Evolutionary conservation across 2,113 vertebrate genomes (phyloP), one percentile per base, ranked within the genome.

Genomic region (Opisthocomus hoazin): DNA sequence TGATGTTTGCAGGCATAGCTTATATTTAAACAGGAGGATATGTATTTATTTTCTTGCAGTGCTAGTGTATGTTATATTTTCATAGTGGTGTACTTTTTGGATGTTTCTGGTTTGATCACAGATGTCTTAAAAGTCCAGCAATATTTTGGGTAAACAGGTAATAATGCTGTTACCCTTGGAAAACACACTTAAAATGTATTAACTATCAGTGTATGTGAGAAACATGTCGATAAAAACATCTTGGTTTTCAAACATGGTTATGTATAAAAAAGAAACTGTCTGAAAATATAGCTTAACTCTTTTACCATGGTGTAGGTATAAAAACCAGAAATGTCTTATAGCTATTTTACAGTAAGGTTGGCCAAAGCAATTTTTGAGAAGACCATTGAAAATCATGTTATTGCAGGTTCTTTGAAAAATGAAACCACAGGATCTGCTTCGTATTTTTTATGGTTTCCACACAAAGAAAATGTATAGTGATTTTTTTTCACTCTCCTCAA

Each of bases 321-420:
- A 88, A 93, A 94, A 36, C 53, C 84, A 80, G 48, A 95, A 84
- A 71, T 36, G 4, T 84, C 71, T 90, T 88, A 63, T 41, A 32
- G 26, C 15, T 73, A 48, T 74, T 87, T 86, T 75, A 90, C 36
- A 68, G 57, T 41, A 68, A 84, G 22, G 9, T 71, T 71, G 74
- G 32, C 51, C 77, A 89, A 93, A 78, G 48, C 12, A 77, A 48
- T 93, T 94, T 91, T 89, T 93, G 60, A 81, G 75, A 66, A 91
- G 51, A 92, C 77, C 74, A 83, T 84, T 37, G 85, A 92, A 96
- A 94, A 95, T 89, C 88, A 60, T n/a, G 71, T 95, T 96, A 86
- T 71, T 66, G 21, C 43, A 71, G 36, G 36, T 90, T 78, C 51
- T 93, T 17, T 92, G 83, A 95, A 92, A 94, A 92, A 93, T 95